Evolutionary conservation across 2,113 vertebrate species (phyloP), one percentile per base, ranked within the genome.

Genomic region (Eulacestoma nigropectus): DNA sequence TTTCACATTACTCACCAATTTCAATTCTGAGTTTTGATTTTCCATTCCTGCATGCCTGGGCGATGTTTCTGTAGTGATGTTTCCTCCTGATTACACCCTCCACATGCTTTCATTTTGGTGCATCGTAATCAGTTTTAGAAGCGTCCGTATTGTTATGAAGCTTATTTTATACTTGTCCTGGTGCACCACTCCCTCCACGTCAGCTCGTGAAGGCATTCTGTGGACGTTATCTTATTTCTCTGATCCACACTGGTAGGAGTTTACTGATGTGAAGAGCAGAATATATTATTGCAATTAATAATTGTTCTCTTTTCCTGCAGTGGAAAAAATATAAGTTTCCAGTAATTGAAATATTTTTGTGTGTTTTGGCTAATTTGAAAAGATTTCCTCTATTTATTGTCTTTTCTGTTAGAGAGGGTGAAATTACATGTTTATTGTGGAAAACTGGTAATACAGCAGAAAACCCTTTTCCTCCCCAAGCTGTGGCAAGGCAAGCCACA

Each of bases 41-140:
- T 76, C 53, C 42, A 4, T 84, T 55, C 49, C 50, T 84, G 57
- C 88, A 7, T 88, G 70, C 75, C 70, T 76, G 59, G 72, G 55
- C 88, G 55, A 7, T 88, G 75, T 77, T 93, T 88, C 83, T 86
- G 50, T 12, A n/a, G 26, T 50, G 63, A 67, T 68, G 59, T 69
- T 86, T 77, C 70, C 49, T 90, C 32, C 83, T 95, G 94, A 90
- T 93, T 81, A 83, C 63, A 82, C 46, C 67, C 57, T 94, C 33
- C 50, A 26, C 68, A 50, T 0, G 1, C 37, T 89, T 84, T 78
- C 47, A 9, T 86, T 92, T 59, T 89, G 70, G 57, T 83, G 70
- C 75, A 13, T 55, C 0, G 1, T 87, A 91, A 96, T 94, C 78
- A 50, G 75, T 69, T 96, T 93, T 68, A 62, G 62, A 82, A 73